These are phyloP conservation scores for Anorthoa munda DNA, from an alignment of 2,888 invertebrate genomes.

Conservation along the genomic window DNA sequence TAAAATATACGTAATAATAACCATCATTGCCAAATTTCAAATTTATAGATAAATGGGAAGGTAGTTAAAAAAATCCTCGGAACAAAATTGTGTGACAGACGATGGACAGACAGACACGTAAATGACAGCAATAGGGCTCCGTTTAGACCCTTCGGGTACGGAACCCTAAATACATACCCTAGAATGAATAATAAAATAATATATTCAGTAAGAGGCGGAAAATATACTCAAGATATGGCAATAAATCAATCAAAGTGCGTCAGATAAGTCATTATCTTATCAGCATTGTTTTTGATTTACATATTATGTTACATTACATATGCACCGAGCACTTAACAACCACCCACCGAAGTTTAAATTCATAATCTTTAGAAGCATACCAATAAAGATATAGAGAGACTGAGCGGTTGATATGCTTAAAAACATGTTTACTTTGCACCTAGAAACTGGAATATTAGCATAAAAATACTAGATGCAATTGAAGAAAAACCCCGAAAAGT, in stretches of 20 bases:
- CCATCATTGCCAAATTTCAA: too few species aligned
- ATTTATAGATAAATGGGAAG: too few species aligned
- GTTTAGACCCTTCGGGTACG: not conserved
- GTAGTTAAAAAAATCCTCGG: too few species aligned
- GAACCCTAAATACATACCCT: not conserved
- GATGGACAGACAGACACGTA: too few species aligned
- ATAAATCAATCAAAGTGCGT: slow-evolving; percentile 38
- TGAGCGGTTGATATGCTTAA: slow-evolving; percentile 1
- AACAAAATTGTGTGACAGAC: too few species aligned
- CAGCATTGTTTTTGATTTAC: slow-evolving; percentile 37
- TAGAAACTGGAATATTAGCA: slow-evolving; percentile 28
- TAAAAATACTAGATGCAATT: slow-evolving; percentile 14
- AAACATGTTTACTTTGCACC: slow-evolving; percentile 11
- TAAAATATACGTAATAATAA: too few species aligned
- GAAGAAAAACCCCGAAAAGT: slow-evolving; percentile 38
- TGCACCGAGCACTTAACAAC: not conserved
- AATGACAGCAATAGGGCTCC: not conserved
- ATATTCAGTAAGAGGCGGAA: slow-evolving; percentile 10
- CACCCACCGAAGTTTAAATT: not conserved
- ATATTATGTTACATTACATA: not conserved
- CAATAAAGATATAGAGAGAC: slow-evolving; percentile 18
- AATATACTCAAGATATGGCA: not conserved
- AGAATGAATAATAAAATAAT: not conserved
- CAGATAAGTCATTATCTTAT: slow-evolving; percentile 24
- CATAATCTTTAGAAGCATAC: slow-evolving; percentile 19